phyloP scores from a whole-genome alignment of 2,888 invertebrate genomes.

The Aromia moschata region DNA sequence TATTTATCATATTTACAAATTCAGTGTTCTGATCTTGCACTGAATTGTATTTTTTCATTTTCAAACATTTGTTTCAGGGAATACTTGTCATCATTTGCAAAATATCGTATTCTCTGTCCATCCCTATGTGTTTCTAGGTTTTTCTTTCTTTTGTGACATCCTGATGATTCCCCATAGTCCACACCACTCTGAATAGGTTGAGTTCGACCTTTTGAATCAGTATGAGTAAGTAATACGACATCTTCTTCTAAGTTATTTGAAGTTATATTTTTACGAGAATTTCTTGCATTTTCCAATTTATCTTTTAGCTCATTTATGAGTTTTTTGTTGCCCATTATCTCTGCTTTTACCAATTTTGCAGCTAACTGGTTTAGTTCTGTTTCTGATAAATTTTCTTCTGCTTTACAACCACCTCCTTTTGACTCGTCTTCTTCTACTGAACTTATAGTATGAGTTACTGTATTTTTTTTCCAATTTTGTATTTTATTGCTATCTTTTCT shows the following conservation, averaged over 20 bases:
- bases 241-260: constrained; percentile 54
- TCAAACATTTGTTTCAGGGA: constrained; percentile 87
- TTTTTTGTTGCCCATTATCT: constrained; percentile 85
- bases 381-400: constrained; percentile 67
- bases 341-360: constrained; percentile 92
- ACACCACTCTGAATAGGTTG: constrained; percentile 61
- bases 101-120: constrained; percentile 82
- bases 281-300: constrained; percentile 77
- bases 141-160: constrained; percentile 61
- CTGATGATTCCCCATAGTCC: constrained; percentile 64
- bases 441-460: too few relatives aligned
- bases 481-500: constrained; percentile 48
- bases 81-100: constrained; percentile 89
- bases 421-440: too few relatives aligned
- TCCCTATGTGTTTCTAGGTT: constrained; percentile 77
- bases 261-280: constrained; percentile 49
- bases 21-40: constrained; percentile 83
- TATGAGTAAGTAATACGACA: constrained; percentile 74
- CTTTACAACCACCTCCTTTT: constrained; percentile 2
- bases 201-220: constrained; percentile 73
- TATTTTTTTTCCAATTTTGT: constrained; percentile 38
- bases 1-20: constrained; percentile 78
- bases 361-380: constrained; percentile 90
- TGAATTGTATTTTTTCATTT: constrained; percentile 81
- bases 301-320: constrained; percentile 75